phyloP scores from a whole-genome alignment of 1,140 invertebrate genomes.

The Drosophila lacteicornis region DNA sequence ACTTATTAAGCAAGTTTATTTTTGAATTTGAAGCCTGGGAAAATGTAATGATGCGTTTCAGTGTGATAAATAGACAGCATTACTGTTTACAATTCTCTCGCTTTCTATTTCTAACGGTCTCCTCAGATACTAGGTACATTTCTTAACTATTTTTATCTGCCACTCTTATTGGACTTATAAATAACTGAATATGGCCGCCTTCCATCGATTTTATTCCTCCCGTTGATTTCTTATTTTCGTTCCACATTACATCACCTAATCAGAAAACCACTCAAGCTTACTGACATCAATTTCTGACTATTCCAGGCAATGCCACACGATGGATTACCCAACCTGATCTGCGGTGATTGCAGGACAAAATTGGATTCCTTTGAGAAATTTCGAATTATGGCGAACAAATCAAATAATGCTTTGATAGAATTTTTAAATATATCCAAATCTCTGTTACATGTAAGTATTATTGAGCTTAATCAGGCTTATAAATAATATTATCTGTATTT shows the following conservation, averaged over 20 bases:
- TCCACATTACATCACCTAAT: slow-evolving; percentile 13
- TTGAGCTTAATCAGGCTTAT: too few relatives aligned
- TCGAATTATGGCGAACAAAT: slow-evolving; percentile 74
- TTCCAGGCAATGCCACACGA: slow-evolving; percentile 74
- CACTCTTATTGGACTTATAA: slow-evolving; percentile 1
- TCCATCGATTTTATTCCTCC: neutral
- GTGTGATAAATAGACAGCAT: neutral
- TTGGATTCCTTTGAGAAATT: slow-evolving; percentile 79
- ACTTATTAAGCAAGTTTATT: neutral
- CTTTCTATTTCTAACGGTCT: neutral
- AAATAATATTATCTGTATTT: neutral
- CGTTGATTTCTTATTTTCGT: neutral
- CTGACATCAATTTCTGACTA: slow-evolving; percentile 1
- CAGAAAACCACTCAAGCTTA: too few relatives aligned
- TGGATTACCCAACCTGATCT: slow-evolving; percentile 77
- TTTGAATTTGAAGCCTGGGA: neutral
- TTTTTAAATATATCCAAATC: slow-evolving; percentile 57
- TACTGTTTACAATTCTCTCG: neutral
- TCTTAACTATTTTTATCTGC: slow-evolving; percentile 1
- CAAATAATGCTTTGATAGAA: slow-evolving; percentile 67
- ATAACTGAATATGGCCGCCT: neutral
- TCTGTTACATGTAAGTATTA: slow-evolving; percentile 58
- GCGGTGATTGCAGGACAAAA: slow-evolving; percentile 67
- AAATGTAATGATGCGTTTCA: neutral
- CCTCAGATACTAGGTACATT: neutral